A percentile compares a stretch with the other conserved stretches of the same genome.
phyloP scores from a whole-genome alignment of 2,797 vertebrate genomes.

The Muscicapa striata region DNA sequence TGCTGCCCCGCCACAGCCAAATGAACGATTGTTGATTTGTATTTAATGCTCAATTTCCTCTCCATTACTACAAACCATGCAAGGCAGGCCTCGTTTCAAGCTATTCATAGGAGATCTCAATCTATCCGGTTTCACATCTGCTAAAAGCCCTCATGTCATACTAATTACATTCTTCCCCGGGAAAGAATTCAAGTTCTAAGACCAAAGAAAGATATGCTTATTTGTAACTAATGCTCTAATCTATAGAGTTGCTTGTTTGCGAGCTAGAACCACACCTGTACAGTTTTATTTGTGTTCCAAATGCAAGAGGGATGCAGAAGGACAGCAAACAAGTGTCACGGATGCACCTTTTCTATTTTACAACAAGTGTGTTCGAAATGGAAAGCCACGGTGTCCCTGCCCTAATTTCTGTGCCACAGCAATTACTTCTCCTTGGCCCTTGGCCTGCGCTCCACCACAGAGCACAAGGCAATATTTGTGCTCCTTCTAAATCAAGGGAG shows the following conservation, averaged over 20 bases:
- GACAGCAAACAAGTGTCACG: not conserved
- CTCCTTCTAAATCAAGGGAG: not conserved
- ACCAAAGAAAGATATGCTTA: slow-evolving; percentile 1
- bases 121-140: slow-evolving; percentile 72
- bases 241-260: not conserved
- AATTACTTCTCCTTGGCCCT: not conserved
- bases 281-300: not conserved
- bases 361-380: not conserved
- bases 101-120: slow-evolving; percentile 70
- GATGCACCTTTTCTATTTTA: not conserved
- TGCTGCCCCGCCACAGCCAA: slow-evolving; percentile 61
- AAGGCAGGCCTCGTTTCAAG: slow-evolving; percentile 62
- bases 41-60: slow-evolving; percentile 81
- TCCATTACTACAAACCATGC: slow-evolving; percentile 74
- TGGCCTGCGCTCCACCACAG: not conserved
- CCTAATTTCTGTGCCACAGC: not conserved
- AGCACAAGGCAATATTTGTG: not conserved
- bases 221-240: not conserved
- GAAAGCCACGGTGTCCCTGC: not conserved
- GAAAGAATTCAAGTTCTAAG: slow-evolving; percentile 18
- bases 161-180: slow-evolving; percentile 54
- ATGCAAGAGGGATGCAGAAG: not conserved
- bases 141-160: slow-evolving; percentile 68
- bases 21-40: slow-evolving; percentile 80
- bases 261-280: not conserved